phyloP scores from a whole-genome alignment of 2,888 invertebrate species.

The Hyalella azteca region DNA sequence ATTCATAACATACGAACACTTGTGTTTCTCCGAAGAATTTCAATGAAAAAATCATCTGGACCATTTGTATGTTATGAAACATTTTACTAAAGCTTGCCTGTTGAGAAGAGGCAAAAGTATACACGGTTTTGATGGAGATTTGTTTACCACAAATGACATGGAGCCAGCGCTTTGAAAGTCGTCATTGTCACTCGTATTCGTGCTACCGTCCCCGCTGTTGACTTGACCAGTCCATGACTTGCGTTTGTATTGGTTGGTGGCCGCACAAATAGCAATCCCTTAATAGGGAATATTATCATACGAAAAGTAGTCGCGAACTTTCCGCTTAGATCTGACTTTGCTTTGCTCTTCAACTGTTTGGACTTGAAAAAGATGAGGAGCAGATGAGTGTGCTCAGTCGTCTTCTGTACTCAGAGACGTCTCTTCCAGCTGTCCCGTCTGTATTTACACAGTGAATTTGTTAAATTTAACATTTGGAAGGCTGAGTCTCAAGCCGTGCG shows the following conservation, averaged over 20 bases:
- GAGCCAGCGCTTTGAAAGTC: neutral
- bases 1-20: no score
- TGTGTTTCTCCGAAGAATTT: no score
- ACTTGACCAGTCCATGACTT: constrained; percentile 26
- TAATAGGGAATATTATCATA: constrained; percentile 36
- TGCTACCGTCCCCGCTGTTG: constrained; percentile 18
- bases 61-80: no score
- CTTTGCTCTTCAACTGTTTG: constrained; percentile 35
- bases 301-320: constrained; percentile 24
- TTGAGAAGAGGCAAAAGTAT: no score
- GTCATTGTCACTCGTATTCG: constrained; percentile 15
- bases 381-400: constrained; percentile 16
- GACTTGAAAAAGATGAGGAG: constrained; percentile 1
- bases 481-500: no score
- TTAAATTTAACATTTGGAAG: no score
- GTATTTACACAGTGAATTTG: neutral
- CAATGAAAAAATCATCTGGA: no score
- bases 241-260: constrained; percentile 9
- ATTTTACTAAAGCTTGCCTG: no score
- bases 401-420: neutral
- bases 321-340: constrained; percentile 15
- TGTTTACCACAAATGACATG: no score
- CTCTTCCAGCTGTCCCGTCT: neutral
- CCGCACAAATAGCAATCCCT: constrained; percentile 35
- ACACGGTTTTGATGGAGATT: no score